Percentiles rank a stretch among this genome's conserved stretches.
Evolutionary conservation across 2,888 invertebrate genomes (phyloP).

Genomic region (Aradus depressus): DNA sequence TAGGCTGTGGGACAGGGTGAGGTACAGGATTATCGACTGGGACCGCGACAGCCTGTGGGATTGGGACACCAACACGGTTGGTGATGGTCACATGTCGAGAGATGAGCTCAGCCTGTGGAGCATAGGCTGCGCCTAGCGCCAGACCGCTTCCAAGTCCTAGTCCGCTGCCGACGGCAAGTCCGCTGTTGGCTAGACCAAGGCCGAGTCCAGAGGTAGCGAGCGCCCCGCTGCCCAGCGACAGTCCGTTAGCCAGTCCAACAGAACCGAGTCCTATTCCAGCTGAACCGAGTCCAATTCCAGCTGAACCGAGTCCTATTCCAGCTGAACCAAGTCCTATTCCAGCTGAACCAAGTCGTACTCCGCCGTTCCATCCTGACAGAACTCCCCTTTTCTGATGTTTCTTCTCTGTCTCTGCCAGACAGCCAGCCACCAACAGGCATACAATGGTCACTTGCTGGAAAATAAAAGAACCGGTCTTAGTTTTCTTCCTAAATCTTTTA

Average conservation of each 20-base stretch:
- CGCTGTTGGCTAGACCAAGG: slow-evolving; percentile 8
- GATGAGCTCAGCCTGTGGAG: slow-evolving; percentile 5
- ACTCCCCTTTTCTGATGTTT: slow-evolving; percentile 9
- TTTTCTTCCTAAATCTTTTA: too few relatives aligned
- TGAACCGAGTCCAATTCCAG: background rate
- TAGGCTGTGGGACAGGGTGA: slow-evolving; percentile 29
- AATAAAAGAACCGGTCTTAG: too few relatives aligned
- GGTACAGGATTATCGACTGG: slow-evolving; percentile 32
- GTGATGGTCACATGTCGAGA: slow-evolving; percentile 22
- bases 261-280: slow-evolving; percentile 1
- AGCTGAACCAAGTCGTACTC: slow-evolving; percentile 1
- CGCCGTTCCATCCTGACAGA: background rate
- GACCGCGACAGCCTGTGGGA: slow-evolving; percentile 31
- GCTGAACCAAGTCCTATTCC: too few relatives aligned
- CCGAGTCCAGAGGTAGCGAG: slow-evolving; percentile 1
- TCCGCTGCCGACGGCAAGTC: background rate
- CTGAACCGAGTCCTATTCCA: background rate
- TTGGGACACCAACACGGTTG: slow-evolving; percentile 27
- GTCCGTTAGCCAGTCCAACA: background rate
- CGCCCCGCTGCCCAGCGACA: background rate
- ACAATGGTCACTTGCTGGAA: too few relatives aligned
- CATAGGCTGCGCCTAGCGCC: background rate
- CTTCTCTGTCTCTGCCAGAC: slow-evolving; percentile 6
- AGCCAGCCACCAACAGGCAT: too few relatives aligned
- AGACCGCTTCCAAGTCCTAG: background rate